These are phyloP conservation scores for Podarcis lilfordi DNA, from an alignment of 2,797 vertebrate genomes.

Conservation along the genomic window DNA sequence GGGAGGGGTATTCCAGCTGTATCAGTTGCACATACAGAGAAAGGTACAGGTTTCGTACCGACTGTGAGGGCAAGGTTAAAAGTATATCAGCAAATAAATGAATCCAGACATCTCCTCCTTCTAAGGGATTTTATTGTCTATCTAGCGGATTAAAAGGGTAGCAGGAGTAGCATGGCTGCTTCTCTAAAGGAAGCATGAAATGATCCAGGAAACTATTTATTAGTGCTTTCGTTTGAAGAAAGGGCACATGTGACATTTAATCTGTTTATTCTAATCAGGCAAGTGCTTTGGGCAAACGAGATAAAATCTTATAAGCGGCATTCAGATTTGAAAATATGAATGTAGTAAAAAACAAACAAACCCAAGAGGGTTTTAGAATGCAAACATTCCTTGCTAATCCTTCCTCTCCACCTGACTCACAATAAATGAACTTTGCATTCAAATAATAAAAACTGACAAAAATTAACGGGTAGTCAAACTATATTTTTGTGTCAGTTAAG, in stretches of 20 bases:
- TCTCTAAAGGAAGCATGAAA: constrained; percentile 32
- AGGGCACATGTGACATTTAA: constrained; percentile 22
- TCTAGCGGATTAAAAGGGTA: constrained; percentile 44
- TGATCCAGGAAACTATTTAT: constrained; percentile 29
- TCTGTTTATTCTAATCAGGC: constrained; percentile 58
- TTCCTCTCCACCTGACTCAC: background rate
- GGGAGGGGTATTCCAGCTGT: background rate
- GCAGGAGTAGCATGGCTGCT: constrained; percentile 19
- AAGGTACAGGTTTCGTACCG: background rate
- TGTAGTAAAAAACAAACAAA: constrained; percentile 39
- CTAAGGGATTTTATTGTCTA: background rate
- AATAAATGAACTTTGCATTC: background rate
- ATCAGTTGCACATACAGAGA: background rate
- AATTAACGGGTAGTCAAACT: background rate
- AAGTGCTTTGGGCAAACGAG: constrained; percentile 46
- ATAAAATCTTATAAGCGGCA: constrained; percentile 39
- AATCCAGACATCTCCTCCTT: constrained; percentile 32
- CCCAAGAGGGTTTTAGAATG: background rate
- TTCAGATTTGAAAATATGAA: constrained; percentile 48
- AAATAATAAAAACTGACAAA: background rate
- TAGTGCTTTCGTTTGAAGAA: constrained; percentile 46
- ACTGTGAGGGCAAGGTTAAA: background rate
- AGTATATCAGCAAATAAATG: constrained; percentile 23
- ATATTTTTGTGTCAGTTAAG: background rate
- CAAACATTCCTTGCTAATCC: background rate